Evolutionary conservation across 2,797 vertebrate species (phyloP), one percentile per base, ranked within the genome.

Genomic region (Parambassis ranga): DNA sequence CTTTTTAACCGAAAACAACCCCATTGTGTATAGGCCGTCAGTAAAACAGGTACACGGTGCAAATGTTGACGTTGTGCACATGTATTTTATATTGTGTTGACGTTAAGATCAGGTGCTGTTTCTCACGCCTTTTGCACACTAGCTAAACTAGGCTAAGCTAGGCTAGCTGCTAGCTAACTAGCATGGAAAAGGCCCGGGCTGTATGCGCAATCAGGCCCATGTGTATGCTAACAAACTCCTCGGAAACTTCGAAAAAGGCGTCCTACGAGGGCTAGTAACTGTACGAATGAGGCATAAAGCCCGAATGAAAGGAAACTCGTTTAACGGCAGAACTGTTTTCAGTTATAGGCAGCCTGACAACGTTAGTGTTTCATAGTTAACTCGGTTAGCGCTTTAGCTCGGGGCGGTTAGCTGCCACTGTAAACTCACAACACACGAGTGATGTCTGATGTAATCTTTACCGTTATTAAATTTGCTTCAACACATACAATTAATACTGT

Each of bases 1-100:
- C 15, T 7, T 14, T 60, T 26, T 26, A 15, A 22, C 11, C 4
- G 52, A 70, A 56, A 82, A 53, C 19, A 78, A 79, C 37, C 82
- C 58, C 23, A 67, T 67, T 88, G 39, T 81, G 28, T 88, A 33
- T 87, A 69, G 58, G 77, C 50, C 84, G 13, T 51, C 65, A 46
- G 0, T 19, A 73, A 89, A 91, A 80, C 87, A 87, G 90, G 87
- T 91, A 89, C 16, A 26, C 2, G 3, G 2, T 3, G 3, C 15
- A 7, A 5, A 11, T 1, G 1, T 3, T 2, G 0, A 0, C 9
- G 2, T n/a, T 1, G 3, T 14, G 7, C 1, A 3, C 9, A 9
- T 15, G 7, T 2, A 2, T 42, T 37, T 18, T 0, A 2, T 19
- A 22, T 10, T n/a, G 4, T 9, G 30, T 16, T 6, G 16, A 26